These are phyloP conservation scores for Orientallactaga bullata DNA, from an alignment of 2,113 vertebrate species.

Conservation along the genomic window DNA sequence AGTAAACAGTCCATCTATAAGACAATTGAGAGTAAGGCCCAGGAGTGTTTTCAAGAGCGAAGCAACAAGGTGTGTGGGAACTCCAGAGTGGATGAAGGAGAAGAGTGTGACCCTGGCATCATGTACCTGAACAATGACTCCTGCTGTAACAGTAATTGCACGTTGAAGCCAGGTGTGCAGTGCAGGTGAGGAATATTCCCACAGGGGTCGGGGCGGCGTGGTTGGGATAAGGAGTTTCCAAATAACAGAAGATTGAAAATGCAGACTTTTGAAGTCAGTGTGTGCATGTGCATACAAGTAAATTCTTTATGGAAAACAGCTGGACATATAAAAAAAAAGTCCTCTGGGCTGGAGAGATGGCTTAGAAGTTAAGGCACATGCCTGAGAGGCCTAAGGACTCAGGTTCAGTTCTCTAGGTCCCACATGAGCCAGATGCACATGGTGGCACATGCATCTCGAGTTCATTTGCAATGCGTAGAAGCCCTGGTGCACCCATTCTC, in stretches of 20 bases:
- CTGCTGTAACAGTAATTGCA: slow-evolving; percentile 94
- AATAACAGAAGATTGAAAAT: too few relatives aligned
- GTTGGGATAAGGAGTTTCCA: too few relatives aligned
- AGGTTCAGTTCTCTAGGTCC: too few relatives aligned
- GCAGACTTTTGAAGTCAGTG: accelerated
- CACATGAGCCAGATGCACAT: too few relatives aligned
- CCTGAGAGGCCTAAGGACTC: too few relatives aligned
- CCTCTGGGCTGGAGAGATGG: too few relatives aligned
- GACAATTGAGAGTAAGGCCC: slow-evolving; percentile 93
- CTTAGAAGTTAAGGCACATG: too few relatives aligned
- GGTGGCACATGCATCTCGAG: too few relatives aligned
- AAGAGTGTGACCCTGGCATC: slow-evolving; percentile 97
- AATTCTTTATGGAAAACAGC: neutral
- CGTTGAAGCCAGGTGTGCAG: slow-evolving; percentile 86
- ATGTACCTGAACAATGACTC: slow-evolving; percentile 91
- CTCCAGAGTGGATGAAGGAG: slow-evolving; percentile 96
- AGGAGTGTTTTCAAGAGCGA: slow-evolving; percentile 94
- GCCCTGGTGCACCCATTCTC: too few relatives aligned
- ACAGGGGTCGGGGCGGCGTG: neutral
- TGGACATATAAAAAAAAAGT: too few relatives aligned
- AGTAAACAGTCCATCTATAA: slow-evolving; percentile 96
- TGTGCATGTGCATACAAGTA: neutral
- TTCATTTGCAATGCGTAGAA: too few relatives aligned
- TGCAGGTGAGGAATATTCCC: slow-evolving; percentile 92
- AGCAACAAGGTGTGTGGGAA: slow-evolving; percentile 98